Evolutionary conservation across 2,888 invertebrate genomes (phyloP), one percentile per base, ranked within the genome.

Genomic region (Sepiola atlantica): DNA sequence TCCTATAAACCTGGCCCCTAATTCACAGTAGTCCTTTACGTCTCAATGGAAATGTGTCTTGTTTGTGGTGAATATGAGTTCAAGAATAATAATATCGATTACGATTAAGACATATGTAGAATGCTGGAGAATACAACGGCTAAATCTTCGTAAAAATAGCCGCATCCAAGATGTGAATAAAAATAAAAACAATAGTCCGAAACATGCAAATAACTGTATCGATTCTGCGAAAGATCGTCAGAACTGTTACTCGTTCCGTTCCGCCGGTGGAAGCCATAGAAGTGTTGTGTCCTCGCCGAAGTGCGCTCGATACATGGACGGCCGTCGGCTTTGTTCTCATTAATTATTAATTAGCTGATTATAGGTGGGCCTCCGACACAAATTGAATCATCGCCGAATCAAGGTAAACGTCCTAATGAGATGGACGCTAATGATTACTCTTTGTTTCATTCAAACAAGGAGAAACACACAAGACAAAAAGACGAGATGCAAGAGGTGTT

Each of bases 291-390:
- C 16, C 1, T 77, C 77, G n/a, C 77, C 32, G n/a, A 77, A 77
- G n/a, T n/a, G 32, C 77, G n/a, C 18, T 77, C 14, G 77, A 77
- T 14, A 77, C n/a, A 77, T 14, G 77, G 10, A 77, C n/a, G n/a
- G 77, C 77, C 77, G n/a, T n/a, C n/a, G 77, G 77, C 77, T 77
- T n/a, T 32, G 77, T 77, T 77, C 77, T 77, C 77, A 77, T 77
- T 77, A 77, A 77, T 77, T 32, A 77, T 77, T 77, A 77, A 77
- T 77, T 77, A 77, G 77, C 32, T 77, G 77, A 77, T 77, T n/a
- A 77, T 77, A 77, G 77, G 77, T 77, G n/a, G 32, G 77, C 77
- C 77, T 77, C 14, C n/a, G 32, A 77, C 77, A n/a, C 77, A 77
- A 77, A 77, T 32, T 77, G 77, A 77, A 77, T 77, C 77, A 77